Evolutionary conservation across 2,888 invertebrate species (phyloP), one percentile per base, ranked within the genome.

Genomic region (Proisotoma minuta): DNA sequence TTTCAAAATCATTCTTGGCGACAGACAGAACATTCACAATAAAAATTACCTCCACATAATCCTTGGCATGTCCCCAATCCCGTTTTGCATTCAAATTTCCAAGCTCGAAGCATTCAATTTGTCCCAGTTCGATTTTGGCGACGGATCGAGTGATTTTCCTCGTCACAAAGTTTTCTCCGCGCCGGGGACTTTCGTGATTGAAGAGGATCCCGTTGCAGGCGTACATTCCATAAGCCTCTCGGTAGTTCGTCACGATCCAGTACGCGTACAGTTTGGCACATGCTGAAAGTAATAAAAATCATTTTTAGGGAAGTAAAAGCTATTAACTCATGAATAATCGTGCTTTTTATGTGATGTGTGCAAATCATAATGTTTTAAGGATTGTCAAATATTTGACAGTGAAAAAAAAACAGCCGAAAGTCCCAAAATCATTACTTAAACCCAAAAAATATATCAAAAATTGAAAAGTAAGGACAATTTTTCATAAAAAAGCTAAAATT

Each of bases 151-250:
- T 98, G 67, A 99, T 94, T 81, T 99, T 99, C 69, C 99, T 83
- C 0, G 99, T 99, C 5, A 99, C 99, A 81, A 99, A 99, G 76
- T 92, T 99, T 80, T 98, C 98, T 12, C 98, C 96, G 70, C 97
- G 81, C 57, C 96, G 81, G 0, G 97, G 97, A 74, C 91, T 92
- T 80, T 97, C 97, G 77, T 97, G 97, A 80, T 97, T 97, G 78
- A 97, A 97, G 3, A 97, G 81, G 63, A 97, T 89, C 0, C 97
- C 97, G 79, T 97, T 97, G 76, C 94, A 94, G 0, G 95, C 94
- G 78, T 88, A 96, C 87, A 97, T 93, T 57, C 85, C 84, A 77
- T 97, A 97, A 0, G 97, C 95, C 77, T 97, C 96, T 49, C 96
- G 83, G 76, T 96, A 97, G 80, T 97, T 97, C 27, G 92, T 84